These are phyloP conservation scores for Euglossa dilemma DNA, from an alignment of 1,140 invertebrate genomes.

Conservation along the genomic window DNA sequence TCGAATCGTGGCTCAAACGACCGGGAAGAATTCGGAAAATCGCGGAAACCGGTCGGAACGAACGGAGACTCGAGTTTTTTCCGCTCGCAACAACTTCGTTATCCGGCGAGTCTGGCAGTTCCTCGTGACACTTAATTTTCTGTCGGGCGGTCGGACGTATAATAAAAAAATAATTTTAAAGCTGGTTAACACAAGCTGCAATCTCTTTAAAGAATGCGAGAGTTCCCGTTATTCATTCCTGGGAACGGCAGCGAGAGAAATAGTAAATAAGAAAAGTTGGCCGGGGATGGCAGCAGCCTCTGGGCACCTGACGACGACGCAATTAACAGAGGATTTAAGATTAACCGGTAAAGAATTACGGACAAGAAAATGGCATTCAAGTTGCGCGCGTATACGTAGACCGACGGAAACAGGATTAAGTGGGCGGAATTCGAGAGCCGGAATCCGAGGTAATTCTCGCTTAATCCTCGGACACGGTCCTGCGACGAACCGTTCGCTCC, in stretches of 20 bases:
- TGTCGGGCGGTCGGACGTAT: too few species aligned
- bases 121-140: not conserved
- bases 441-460: constrained; percentile 66
- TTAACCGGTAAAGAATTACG: constrained; percentile 55
- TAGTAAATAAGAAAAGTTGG: not conserved
- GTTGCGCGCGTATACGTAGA: constrained; percentile 31
- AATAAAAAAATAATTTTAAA: not conserved
- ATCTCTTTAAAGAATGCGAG: not conserved
- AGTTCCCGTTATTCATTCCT: not conserved
- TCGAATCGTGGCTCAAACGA: too few species aligned
- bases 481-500: constrained; percentile 52
- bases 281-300: not conserved
- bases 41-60: too few species aligned
- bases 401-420: constrained; percentile 62
- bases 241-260: not conserved
- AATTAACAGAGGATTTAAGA: constrained; percentile 61
- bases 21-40: too few species aligned
- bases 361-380: constrained; percentile 45
- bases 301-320: constrained; percentile 30
- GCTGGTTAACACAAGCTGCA: not conserved
- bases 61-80: too few species aligned
- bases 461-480: constrained; percentile 61
- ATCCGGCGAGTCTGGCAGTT: not conserved
- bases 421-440: constrained; percentile 62
- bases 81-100: not conserved